These are phyloP conservation scores for Magallana nippona DNA, from an alignment of 2,888 invertebrate species.

Conservation along the genomic window DNA sequence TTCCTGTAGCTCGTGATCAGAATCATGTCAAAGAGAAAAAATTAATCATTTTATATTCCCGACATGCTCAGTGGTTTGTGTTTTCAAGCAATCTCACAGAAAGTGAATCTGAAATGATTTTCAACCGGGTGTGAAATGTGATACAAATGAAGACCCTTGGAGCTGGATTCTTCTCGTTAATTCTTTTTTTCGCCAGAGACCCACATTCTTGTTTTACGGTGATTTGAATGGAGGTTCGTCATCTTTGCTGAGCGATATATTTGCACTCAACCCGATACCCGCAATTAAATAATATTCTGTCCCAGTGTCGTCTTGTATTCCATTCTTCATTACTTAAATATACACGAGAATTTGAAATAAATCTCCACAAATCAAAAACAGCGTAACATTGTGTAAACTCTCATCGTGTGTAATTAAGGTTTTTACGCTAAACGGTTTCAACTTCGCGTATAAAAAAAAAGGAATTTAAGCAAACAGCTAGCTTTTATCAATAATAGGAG, in stretches of 20 bases:
- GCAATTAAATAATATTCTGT: slow-evolving; percentile 29
- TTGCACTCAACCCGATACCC: slow-evolving; percentile 24
- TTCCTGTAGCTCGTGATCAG: slow-evolving; percentile 39
- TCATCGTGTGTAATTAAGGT: background rate
- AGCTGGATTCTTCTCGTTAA: background rate
- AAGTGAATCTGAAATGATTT: slow-evolving; percentile 44
- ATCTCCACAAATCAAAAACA: slow-evolving; percentile 26
- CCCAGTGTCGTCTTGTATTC: slow-evolving; percentile 5
- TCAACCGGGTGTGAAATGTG: slow-evolving; percentile 49
- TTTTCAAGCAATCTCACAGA: slow-evolving; percentile 45
- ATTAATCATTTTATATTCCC: slow-evolving; percentile 23
- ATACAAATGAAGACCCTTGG: slow-evolving; percentile 13
- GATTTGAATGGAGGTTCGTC: background rate
- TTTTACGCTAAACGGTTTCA: slow-evolving; percentile 19
- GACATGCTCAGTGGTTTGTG: slow-evolving; percentile 30
- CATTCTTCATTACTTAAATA: slow-evolving; percentile 3
- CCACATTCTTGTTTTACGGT: background rate
- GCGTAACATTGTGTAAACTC: slow-evolving; percentile 6
- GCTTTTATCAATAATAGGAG: background rate
- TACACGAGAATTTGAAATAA: slow-evolving; percentile 32
- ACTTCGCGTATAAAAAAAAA: slow-evolving; percentile 6
- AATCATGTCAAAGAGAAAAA: slow-evolving; percentile 20
- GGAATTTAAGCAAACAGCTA: background rate
- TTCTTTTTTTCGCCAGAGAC: background rate
- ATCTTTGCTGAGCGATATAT: slow-evolving; percentile 16